Base-by-base conservation (phyloP, 2,797 vertebrate species). In the Acestrorhynchus altus region DNA sequence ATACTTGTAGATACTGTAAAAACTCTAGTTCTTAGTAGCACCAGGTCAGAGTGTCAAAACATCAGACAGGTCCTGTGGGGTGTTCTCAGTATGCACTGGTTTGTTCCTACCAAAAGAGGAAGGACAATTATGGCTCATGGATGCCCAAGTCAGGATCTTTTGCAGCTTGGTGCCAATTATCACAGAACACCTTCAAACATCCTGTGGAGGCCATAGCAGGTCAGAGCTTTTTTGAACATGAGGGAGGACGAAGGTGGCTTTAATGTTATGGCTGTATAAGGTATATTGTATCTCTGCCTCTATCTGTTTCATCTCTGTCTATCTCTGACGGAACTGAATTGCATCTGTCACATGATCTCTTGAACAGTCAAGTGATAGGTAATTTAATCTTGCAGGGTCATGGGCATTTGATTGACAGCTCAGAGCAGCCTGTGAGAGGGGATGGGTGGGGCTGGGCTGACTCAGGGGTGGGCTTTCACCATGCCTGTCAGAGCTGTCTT, bases 361-460 rank as follows among this genome's bases (percentile, higher is more conserved):
- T 44, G 42, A 72, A 77, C 56, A 26, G 26, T 44, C 22, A 60
- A 76, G 73, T 72, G 56, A 71, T 71, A 65, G 78, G 71, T 69
- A 73, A 74, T 77, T 54, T 72, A 8, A 7, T 82, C 71, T 81
- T 61, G 56, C 16, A 64, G 57, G 64, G 51, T 28, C 24, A 47
- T 65, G 31, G 47, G 42, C 39, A n/a, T 81, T 71, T 77, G 83
- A 82, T 71, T 72, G 83, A 59, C 77, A 77, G 70, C 63, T 77
- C 71, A 77, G 71, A 35, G 54, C 49, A 49, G 74, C 54, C 49
- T 74, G 59, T 61, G 18, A 61, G 59, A 39, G 16, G 31, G 59
- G 18, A 56, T 20, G 22, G 52, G 52, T 4, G 28, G 31, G 59
- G 31, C 52, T 74, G 66, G 51, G 60, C 74, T 77, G 77, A 82